Conservation (phyloP, 2,888 invertebrate species). For the Julus scanicus region DNA sequence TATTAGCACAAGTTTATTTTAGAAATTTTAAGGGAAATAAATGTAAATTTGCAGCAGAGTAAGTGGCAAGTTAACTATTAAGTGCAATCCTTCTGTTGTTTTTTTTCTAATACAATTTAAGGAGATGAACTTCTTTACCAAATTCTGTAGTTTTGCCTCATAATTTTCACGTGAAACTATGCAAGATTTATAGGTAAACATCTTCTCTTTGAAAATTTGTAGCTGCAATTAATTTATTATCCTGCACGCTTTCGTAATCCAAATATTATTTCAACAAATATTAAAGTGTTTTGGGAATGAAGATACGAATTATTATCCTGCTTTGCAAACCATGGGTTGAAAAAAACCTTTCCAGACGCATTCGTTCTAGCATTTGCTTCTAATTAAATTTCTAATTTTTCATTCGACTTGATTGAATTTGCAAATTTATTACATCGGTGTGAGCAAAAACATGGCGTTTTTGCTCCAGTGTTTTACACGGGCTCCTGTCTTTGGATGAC, state of each 20-base stretch:
- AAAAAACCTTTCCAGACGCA: background rate
- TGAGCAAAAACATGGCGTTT: slow-evolving; percentile 6
- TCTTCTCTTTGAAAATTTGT: background rate
- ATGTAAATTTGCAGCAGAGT: no score
- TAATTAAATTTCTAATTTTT: slow-evolving; percentile 19
- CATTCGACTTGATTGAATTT: slow-evolving; percentile 12
- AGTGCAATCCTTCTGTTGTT: no score
- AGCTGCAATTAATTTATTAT: background rate
- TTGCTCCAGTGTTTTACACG: slow-evolving; percentile 25
- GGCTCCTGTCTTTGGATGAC: slow-evolving; percentile 20
- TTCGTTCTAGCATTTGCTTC: background rate
- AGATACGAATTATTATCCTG: background rate
- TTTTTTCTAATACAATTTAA: no score
- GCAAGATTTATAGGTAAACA: no score
- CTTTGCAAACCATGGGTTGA: background rate
- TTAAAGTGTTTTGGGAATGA: background rate
- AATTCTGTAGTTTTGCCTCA: no score
- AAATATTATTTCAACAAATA: background rate
- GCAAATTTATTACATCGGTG: slow-evolving; percentile 33
- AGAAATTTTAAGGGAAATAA: no score
- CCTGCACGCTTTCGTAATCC: background rate
- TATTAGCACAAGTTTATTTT: no score
- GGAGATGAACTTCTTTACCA: no score
- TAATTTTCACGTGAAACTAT: no score
- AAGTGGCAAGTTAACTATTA: no score